Evolutionary conservation across 2,888 invertebrate genomes (phyloP).

Genomic region (Eulithis testata): DNA sequence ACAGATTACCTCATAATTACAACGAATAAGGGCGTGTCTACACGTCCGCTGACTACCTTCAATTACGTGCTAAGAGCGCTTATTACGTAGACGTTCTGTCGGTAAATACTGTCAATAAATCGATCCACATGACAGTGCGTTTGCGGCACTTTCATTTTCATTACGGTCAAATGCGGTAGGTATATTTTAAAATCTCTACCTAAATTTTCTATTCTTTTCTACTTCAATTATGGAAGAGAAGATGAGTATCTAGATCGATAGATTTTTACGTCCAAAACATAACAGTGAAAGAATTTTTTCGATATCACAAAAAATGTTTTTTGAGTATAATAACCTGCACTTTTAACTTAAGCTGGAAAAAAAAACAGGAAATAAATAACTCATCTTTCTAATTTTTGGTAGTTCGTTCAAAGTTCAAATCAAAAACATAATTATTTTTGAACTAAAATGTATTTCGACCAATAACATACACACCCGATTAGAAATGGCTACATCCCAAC

Average conservation of each 20-base stretch:
- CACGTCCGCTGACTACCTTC: slow-evolving; percentile 62
- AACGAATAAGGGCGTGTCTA: slow-evolving; percentile 53
- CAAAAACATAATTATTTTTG: slow-evolving; percentile 58
- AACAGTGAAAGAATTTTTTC: too few species aligned
- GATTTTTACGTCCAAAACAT: too few species aligned
- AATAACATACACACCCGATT: slow-evolving; percentile 59
- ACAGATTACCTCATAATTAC: slow-evolving; percentile 23
- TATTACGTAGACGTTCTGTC: slow-evolving; percentile 75
- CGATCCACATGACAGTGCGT: slow-evolving; percentile 61
- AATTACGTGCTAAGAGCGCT: slow-evolving; percentile 71
- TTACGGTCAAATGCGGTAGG: not conserved
- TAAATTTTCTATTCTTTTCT: too few species aligned
- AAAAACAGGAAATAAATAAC: too few species aligned
- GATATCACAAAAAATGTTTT: too few species aligned
- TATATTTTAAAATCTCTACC: too few species aligned
- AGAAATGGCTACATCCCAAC: slow-evolving; percentile 65
- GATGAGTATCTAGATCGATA: too few species aligned
- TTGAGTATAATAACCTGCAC: too few species aligned
- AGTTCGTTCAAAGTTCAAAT: slow-evolving; percentile 31
- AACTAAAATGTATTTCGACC: slow-evolving; percentile 78
- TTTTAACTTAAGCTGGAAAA: too few species aligned
- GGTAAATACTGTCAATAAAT: slow-evolving; percentile 73
- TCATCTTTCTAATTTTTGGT: not conserved
- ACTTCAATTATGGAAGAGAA: too few species aligned
- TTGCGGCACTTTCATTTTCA: slow-evolving; percentile 48